These are phyloP conservation scores for Mythimna pallens DNA, from an alignment of 2,888 invertebrate genomes.

Conservation along the genomic window DNA sequence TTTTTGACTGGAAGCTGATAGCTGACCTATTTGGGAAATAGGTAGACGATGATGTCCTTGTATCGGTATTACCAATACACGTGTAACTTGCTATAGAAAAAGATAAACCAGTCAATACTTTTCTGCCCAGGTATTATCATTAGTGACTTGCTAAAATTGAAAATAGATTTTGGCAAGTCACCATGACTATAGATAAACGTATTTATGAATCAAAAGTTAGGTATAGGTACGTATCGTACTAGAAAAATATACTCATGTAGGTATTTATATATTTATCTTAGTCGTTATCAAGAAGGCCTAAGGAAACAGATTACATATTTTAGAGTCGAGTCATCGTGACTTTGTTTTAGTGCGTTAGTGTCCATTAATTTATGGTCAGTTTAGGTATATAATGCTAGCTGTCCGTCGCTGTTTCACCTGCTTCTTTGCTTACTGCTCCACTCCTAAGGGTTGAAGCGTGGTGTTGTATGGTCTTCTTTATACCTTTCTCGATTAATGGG, in stretches of 20 bases:
- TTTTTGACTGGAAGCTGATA: background rate
- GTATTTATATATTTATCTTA: background rate
- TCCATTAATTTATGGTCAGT: too few species aligned
- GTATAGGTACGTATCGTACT: background rate
- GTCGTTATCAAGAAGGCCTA: background rate
- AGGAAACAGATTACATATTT: background rate
- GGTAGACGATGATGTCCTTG: too few species aligned
- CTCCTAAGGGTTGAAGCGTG: too few species aligned
- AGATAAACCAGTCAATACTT: too few species aligned
- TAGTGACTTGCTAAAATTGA: too few species aligned
- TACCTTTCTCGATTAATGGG: too few species aligned
- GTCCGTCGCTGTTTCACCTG: too few species aligned
- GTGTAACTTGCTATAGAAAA: too few species aligned
- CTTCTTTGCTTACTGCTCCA: too few species aligned
- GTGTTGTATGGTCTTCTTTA: too few species aligned
- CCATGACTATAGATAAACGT: background rate
- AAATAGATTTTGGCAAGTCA: background rate
- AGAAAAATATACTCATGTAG: background rate
- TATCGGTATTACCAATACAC: too few species aligned
- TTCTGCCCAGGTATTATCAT: background rate
- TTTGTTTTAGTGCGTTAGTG: background rate
- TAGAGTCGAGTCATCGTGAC: slow-evolving; percentile 3
- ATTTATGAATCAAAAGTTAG: background rate
- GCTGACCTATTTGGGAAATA: background rate
- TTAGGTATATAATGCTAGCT: too few species aligned